phyloP scores from a whole-genome alignment of 2,888 invertebrate genomes.

The Frankliniella intonsa region DNA sequence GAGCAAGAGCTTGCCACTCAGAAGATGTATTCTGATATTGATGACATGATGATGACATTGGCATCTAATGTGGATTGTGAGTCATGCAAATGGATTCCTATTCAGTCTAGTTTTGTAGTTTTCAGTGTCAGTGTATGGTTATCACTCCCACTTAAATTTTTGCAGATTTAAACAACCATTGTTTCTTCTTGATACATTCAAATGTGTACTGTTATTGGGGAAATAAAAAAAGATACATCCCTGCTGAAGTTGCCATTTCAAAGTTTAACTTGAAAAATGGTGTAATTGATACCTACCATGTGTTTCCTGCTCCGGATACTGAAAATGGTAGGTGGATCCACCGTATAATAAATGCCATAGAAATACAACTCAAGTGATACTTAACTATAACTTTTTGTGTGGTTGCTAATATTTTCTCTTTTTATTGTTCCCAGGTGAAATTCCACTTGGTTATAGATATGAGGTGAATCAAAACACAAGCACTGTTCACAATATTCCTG shows the following conservation, averaged over 20 bases:
- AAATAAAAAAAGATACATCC: slow-evolving; percentile 44
- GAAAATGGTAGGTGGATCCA: background rate
- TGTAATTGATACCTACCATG: slow-evolving; percentile 43
- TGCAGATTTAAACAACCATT: slow-evolving; percentile 40
- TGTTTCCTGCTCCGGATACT: slow-evolving; percentile 48
- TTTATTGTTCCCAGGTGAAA: slow-evolving; percentile 41
- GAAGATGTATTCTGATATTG: slow-evolving; percentile 41
- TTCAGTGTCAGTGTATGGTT: background rate
- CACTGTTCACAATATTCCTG: slow-evolving; percentile 49
- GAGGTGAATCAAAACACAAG: slow-evolving; percentile 48
- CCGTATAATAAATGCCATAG: background rate
- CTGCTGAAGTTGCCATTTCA: slow-evolving; percentile 53
- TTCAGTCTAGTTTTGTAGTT: background rate
- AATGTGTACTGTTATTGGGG: slow-evolving; percentile 44
- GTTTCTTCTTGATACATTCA: slow-evolving; percentile 45
- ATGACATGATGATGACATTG: slow-evolving; percentile 35
- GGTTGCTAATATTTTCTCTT: background rate
- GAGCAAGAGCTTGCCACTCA: slow-evolving; percentile 37
- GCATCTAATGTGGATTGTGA: background rate
- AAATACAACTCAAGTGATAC: background rate
- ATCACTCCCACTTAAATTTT: slow-evolving; percentile 25
- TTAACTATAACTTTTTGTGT: background rate
- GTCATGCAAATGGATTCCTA: background rate
- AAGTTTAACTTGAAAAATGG: slow-evolving; percentile 50
- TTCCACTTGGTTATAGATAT: slow-evolving; percentile 48